Percentiles rank a stretch among this genome's conserved stretches.
Conservation (phyloP, 2,797 vertebrate species). For the Loriculus beryllinus region DNA sequence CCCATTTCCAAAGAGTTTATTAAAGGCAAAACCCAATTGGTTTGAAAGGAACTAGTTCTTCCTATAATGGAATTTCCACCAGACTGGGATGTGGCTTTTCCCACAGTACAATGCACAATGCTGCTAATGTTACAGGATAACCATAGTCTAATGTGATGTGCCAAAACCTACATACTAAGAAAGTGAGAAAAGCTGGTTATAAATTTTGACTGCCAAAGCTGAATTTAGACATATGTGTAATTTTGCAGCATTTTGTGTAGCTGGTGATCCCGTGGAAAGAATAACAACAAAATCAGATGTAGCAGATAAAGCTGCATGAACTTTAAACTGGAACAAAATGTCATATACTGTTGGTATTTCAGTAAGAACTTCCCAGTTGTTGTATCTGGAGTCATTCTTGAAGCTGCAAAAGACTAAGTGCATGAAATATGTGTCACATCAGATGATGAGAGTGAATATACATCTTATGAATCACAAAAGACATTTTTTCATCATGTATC, state of each 20-base stretch:
- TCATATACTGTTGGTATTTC: neutral
- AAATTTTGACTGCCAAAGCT: slow-evolving; percentile 8
- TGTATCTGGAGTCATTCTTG: neutral
- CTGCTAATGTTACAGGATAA: slow-evolving; percentile 11
- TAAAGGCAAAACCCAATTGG: neutral
- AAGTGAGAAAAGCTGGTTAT: neutral
- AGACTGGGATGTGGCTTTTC: neutral
- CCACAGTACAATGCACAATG: neutral
- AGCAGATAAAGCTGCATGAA: slow-evolving; percentile 2
- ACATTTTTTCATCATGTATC: neutral
- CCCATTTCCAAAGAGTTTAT: neutral
- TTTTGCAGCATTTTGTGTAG: neutral
- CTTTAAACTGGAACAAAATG: neutral
- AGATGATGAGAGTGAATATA: neutral
- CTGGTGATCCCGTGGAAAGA: neutral
- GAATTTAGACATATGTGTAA: slow-evolving; percentile 14
- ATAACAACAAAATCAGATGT: neutral
- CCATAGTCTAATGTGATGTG: neutral
- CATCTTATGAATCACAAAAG: neutral
- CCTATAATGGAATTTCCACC: slow-evolving; percentile 5
- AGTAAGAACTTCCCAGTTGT: neutral
- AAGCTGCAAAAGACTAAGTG: neutral
- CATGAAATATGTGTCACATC: neutral
- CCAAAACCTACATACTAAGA: slow-evolving; percentile 32
- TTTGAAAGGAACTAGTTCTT: slow-evolving; percentile 16